phyloP scores from a whole-genome alignment of 2,888 invertebrate genomes.

The Thera obeliscata region DNA sequence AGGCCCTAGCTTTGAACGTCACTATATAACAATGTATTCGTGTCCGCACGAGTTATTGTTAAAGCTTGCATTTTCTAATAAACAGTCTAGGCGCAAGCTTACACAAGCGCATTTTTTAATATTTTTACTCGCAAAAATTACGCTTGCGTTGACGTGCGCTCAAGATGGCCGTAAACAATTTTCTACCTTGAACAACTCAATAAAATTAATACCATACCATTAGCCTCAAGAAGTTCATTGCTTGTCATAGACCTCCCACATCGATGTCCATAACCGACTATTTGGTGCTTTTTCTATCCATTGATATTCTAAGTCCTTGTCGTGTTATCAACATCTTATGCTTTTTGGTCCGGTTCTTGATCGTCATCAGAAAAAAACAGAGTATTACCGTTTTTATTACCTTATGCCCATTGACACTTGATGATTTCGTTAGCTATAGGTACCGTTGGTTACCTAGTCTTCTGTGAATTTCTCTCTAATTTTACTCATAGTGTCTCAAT shows the following conservation, averaged over 20 bases:
- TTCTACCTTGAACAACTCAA: background rate
- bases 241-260: background rate
- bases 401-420: background rate
- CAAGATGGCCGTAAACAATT: background rate
- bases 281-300: background rate
- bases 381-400: background rate
- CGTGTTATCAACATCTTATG: background rate
- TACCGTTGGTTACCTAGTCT: too few species aligned
- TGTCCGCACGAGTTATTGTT: slow-evolving; percentile 49
- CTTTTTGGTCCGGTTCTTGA: background rate
- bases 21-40: slow-evolving; percentile 46
- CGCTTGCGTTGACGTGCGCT: background rate
- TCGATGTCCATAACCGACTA: background rate
- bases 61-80: slow-evolving; percentile 6
- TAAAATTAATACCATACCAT: background rate
- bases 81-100: background rate
- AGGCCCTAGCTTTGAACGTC: slow-evolving; percentile 23
- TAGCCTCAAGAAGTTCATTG: background rate
- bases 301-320: background rate
- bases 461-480: too few species aligned
- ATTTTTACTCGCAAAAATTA: too few species aligned
- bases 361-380: background rate
- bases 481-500: too few species aligned
- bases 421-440: too few species aligned
- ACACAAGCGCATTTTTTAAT: too few species aligned